These are phyloP conservation scores for Nemopilema nomurai DNA, from an alignment of 30 jellyfish, hydroid and myxozoan species.

Conservation along the genomic window DNA sequence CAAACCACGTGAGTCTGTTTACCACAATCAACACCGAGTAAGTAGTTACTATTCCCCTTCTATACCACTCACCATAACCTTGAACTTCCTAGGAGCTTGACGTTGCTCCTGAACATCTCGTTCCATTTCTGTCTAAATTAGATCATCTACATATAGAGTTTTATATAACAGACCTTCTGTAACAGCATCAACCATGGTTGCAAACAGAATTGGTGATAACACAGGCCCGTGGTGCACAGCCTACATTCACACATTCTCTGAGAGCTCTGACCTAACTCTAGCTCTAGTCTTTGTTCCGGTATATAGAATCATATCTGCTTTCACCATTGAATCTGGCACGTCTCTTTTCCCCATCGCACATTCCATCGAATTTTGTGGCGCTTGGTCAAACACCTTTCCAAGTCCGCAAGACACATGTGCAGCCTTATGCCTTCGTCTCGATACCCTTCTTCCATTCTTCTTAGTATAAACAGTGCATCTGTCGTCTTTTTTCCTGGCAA, in stretches of 20 bases:
- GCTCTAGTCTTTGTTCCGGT: neutral
- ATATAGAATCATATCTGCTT: neutral
- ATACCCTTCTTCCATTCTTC: slow-evolving; percentile 3
- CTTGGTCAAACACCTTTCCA: neutral
- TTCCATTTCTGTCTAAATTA: neutral
- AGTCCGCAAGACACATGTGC: neutral
- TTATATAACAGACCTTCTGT: neutral
- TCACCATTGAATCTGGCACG: neutral
- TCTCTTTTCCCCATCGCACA: slow-evolving; percentile 2
- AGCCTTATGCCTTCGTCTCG: neutral
- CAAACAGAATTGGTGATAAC: neutral
- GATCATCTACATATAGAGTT: neutral
- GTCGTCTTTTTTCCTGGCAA: slow-evolving; percentile 2
- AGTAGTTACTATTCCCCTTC: neutral
- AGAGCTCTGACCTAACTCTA: neutral
- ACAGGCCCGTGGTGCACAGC: slow-evolving; percentile 1
- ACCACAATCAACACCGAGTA: neutral
- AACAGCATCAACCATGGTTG: neutral
- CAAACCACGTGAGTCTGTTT: neutral
- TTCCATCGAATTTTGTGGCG: neutral
- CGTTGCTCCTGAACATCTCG: neutral
- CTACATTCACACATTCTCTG: neutral
- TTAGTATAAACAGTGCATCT: neutral
- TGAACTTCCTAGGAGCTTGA: neutral
- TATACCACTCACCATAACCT: neutral